phyloP scores from a whole-genome alignment of 2,888 invertebrate genomes.

The Acronicta aceris region DNA sequence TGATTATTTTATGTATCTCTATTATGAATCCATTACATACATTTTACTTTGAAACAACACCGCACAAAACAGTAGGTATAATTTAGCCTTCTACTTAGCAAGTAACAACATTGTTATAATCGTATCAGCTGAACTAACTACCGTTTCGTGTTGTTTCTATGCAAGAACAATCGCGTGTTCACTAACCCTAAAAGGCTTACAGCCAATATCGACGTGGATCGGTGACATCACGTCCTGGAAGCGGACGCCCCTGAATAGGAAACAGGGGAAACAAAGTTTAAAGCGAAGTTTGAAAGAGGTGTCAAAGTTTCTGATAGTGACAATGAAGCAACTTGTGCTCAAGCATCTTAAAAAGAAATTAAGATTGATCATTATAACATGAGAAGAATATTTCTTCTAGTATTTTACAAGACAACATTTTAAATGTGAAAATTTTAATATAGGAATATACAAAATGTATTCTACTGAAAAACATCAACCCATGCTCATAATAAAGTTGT shows the following conservation, averaged over 20 bases:
- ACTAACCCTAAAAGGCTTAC: conserved; percentile 41
- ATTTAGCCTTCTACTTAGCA: background rate
- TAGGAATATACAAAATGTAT: no score
- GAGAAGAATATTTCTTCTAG: background rate
- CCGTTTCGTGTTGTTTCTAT: conserved; percentile 40
- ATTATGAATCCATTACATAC: no score
- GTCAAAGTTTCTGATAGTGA: conserved; percentile 47
- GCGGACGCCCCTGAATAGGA: conserved; percentile 56
- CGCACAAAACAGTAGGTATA: no score
- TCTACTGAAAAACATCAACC: background rate
- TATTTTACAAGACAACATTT: conserved; percentile 1
- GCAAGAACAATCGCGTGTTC: conserved; percentile 41
- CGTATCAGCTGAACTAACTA: conserved; percentile 32
- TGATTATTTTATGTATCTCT: background rate
- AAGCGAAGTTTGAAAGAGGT: conserved; percentile 39
- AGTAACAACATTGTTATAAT: conserved; percentile 34
- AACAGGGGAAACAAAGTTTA: conserved; percentile 51
- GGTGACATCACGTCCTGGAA: conserved; percentile 67
- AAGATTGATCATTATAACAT: conserved; percentile 5
- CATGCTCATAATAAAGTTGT: background rate
- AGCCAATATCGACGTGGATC: conserved; percentile 58
- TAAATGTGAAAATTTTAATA: no score
- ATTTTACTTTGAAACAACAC: no score
- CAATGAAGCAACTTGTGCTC: conserved; percentile 26
- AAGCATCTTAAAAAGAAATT: conserved; percentile 21